These are phyloP conservation scores for Sarcophaga rosellei DNA, from an alignment of 2,888 invertebrate genomes.

Conservation along the genomic window DNA sequence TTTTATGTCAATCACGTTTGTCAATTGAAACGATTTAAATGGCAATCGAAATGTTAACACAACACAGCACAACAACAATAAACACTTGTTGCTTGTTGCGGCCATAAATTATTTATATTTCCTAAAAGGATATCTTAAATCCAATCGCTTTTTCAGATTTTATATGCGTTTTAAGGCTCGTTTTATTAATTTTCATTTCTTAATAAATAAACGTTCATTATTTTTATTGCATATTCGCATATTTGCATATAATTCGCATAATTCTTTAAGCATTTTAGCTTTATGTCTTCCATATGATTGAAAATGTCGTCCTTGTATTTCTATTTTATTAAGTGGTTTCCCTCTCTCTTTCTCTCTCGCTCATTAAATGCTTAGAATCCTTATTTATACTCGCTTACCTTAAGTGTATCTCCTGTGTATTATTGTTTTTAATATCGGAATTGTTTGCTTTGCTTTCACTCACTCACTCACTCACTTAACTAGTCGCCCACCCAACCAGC, in stretches of 20 bases:
- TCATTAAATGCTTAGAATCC: conserved; percentile 54
- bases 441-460: conserved; percentile 18
- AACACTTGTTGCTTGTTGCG: conserved; percentile 61
- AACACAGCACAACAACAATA: neutral
- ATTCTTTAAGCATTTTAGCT: conserved; percentile 71
- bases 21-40: neutral
- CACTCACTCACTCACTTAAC: neutral
- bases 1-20: conserved; percentile 60
- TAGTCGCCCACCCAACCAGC: neutral
- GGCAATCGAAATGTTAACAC: neutral
- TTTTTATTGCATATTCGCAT: conserved; percentile 70
- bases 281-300: neutral
- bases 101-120: too few species aligned
- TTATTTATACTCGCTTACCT: conserved; percentile 59
- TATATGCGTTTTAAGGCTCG: too few species aligned
- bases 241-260: conserved; percentile 80
- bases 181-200: neutral
- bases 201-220: conserved; percentile 30
- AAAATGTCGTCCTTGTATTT: conserved; percentile 37
- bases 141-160: too few species aligned
- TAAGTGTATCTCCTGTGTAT: conserved; percentile 57
- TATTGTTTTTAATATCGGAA: conserved; percentile 61
- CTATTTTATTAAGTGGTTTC: conserved; percentile 32
- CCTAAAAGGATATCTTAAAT: too few species aligned
- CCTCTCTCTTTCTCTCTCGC: neutral